Evolutionary conservation across 2,888 invertebrate genomes (phyloP), one percentile per base, ranked within the genome.

Genomic region (Yponomeuta sedellus): DNA sequence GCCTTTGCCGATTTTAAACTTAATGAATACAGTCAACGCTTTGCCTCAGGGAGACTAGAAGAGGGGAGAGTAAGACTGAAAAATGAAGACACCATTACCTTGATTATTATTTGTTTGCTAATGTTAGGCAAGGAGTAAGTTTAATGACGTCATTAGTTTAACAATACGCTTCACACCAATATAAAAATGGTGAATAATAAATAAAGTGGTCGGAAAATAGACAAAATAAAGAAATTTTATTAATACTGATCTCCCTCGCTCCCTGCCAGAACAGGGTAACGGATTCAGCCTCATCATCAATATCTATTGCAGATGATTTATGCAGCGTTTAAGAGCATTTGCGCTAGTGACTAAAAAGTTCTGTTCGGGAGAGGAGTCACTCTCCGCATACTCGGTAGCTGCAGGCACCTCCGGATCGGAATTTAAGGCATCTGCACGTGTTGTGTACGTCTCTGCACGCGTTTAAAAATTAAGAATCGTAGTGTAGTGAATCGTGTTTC

Each of bases 31-130:
- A 78, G 77, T 77, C 77, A 79, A 86, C 19, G 34, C 86, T 88
- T 87, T 88, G 87, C 86, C 81, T 86, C 79, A 77, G 73, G 76
- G 68, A 73, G 74, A 73, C 58, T 66, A 61, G 72, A 71, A 78
- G 75, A 71, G 67, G 76, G 76, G 77, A 83, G 86, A 88, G 40
- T 86, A 88, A 85, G 83, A 78, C 79, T 74, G 85, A 86, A 83
- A 86, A 86, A 88, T 88, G 81, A 77, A 75, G 73, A 66, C 73
- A 69, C 82, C 79, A 86, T 87, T 86, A 86, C 79, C 80, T 73
- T 82, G 86, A 88, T 88, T 80, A 81, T 85, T 81, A 85, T 88
- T 88, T 86, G 82, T 85, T 81, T 82, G 75, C 77, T 82, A 85
- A 82, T 79, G 52, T 44, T 52, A 52, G 44, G 44, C 16, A 16